Conservation (phyloP, 2,113 vertebrate genomes). For the Percopsis transmontana region DNA sequence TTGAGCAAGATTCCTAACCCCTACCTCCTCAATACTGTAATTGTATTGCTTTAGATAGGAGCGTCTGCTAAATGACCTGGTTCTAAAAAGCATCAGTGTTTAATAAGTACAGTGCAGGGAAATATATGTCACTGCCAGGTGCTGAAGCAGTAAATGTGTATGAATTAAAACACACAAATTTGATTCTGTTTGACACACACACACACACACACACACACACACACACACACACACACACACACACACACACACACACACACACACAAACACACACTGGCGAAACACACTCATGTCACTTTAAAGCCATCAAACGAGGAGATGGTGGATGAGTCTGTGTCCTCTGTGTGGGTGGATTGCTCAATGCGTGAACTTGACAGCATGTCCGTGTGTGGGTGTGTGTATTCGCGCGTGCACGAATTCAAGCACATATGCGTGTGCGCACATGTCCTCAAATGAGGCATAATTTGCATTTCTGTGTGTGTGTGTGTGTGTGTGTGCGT, state of each 20-base stretch:
- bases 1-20: too few relatives aligned
- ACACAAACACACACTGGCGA: background rate
- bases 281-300: slow-evolving; percentile 5
- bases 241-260: background rate
- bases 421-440: slow-evolving; percentile 16
- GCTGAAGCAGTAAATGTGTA: too few relatives aligned
- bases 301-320: slow-evolving; percentile 39
- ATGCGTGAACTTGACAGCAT: slow-evolving; percentile 38
- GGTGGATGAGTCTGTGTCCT: slow-evolving; percentile 31
- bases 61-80: too few relatives aligned
- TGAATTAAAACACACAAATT: too few relatives aligned
- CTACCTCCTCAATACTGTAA: too few relatives aligned
- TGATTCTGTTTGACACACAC: background rate
- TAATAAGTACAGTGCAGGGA: too few relatives aligned
- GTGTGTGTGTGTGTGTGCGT: slow-evolving; percentile 17
- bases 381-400: slow-evolving; percentile 13
- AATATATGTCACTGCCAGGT: too few relatives aligned
- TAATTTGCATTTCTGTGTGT: slow-evolving; percentile 1
- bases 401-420: slow-evolving; percentile 8
- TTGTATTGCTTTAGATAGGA: too few relatives aligned
- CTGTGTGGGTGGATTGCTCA: slow-evolving; percentile 41
- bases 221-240: background rate
- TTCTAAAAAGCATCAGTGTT: too few relatives aligned
- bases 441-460: background rate
- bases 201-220: background rate